Percentiles rank a stretch among this genome's conserved stretches.
Evolutionary conservation across 2,113 vertebrate species (phyloP).

Genomic region (Notothenia rossii): DNA sequence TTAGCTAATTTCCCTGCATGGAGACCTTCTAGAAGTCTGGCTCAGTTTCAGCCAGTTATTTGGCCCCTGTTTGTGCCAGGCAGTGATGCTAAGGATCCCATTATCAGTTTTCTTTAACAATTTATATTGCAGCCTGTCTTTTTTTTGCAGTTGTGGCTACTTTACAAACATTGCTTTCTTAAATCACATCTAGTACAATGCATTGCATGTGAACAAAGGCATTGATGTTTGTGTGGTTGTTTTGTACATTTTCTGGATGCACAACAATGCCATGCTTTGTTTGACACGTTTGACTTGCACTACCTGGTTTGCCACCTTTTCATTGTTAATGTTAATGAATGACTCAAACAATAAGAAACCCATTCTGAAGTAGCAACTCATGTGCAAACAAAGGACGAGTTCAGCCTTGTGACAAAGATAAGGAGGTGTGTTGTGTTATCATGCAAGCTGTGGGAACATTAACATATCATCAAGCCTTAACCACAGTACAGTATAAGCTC

Average conservation of each 20-base stretch:
- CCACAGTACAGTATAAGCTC: neutral
- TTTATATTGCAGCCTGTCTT: too few relatives aligned
- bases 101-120: neutral
- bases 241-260: neutral
- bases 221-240: neutral
- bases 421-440: neutral
- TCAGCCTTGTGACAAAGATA: neutral
- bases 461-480: neutral
- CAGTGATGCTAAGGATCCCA: neutral
- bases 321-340: neutral
- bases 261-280: neutral
- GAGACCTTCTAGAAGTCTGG: constrained; percentile 12
- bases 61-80: neutral
- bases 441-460: neutral
- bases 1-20: neutral
- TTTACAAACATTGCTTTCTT: neutral
- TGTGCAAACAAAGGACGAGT: neutral
- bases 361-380: neutral
- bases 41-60: constrained; percentile 3
- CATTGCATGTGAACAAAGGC: neutral
- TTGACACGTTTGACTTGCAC: neutral
- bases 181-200: neutral
- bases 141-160: too few relatives aligned
- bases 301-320: neutral
- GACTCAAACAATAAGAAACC: neutral